Evolutionary conservation across 2,797 vertebrate genomes (phyloP).

Genomic region (Ctenopoma kingsleyae): DNA sequence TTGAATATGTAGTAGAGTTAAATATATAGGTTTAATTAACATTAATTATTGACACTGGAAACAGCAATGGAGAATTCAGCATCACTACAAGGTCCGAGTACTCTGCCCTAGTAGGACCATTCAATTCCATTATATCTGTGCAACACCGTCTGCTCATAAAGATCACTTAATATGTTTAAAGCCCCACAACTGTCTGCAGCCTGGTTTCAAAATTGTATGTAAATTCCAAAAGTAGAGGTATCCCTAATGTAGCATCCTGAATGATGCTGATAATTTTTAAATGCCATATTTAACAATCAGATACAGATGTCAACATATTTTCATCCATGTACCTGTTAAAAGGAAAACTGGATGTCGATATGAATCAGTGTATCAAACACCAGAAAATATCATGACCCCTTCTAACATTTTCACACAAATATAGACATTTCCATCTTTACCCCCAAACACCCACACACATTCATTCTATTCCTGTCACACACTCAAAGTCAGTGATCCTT

Average conservation of each 20-base stretch:
- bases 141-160: background rate
- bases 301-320: background rate
- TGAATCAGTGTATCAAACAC: background rate
- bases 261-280: background rate
- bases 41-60: background rate
- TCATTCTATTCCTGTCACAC: conserved; percentile 13
- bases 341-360: background rate
- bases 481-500: conserved; percentile 69
- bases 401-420: background rate
- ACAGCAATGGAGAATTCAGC: background rate
- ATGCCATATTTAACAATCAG: background rate
- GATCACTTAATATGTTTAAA: background rate
- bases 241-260: background rate
- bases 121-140: background rate
- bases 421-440: conserved; percentile 31
- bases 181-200: too few relatives aligned
- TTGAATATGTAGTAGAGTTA: background rate
- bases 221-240: background rate
- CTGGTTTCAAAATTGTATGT: background rate
- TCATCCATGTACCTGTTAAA: background rate
- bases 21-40: background rate
- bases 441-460: background rate
- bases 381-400: conserved; percentile 16
- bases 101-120: background rate
- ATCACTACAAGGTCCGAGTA: background rate